A percentile compares a stretch with the other conserved stretches of the same genome.
These are phyloP conservation scores for Globodera rostochiensis DNA, from an alignment of 1,140 invertebrate genomes.

Conservation along the genomic window DNA sequence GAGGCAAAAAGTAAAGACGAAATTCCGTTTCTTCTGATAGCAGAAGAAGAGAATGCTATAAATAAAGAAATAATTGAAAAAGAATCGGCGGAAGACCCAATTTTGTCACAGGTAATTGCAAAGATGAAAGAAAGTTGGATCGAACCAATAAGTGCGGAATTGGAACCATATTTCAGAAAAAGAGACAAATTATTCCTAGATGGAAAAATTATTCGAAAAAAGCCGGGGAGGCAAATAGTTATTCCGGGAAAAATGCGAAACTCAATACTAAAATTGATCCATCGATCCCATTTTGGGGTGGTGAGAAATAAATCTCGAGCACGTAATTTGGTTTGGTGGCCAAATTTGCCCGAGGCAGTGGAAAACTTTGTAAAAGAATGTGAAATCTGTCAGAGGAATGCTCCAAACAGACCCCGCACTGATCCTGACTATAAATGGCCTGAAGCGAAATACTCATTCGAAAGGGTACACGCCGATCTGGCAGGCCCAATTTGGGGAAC, in stretches of 20 bases:
- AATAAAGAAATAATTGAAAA: constrained; percentile 1
- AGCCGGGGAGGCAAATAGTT: constrained; percentile 1
- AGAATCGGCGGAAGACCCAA: not conserved
- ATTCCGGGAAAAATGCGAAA: not conserved
- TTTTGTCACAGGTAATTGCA: not conserved
- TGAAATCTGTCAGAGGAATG: constrained; percentile 9
- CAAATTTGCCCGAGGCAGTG: not conserved
- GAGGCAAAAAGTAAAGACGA: no score
- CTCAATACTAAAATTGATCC: constrained; percentile 4
- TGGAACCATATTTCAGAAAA: not conserved
- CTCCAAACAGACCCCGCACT: not conserved
- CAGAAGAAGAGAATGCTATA: not conserved
- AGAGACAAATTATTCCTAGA: constrained; percentile 1
- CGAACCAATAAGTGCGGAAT: not conserved
- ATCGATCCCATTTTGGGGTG: constrained; percentile 3
- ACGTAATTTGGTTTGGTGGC: not conserved
- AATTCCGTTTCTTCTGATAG: no score
- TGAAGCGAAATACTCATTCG: not conserved
- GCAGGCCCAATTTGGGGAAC: no score
- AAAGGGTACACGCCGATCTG: not conserved
- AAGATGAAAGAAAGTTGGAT: not conserved
- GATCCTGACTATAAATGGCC: not conserved
- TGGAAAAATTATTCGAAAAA: not conserved
- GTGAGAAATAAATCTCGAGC: not conserved
- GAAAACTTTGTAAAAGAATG: constrained; percentile 13